Evolutionary conservation across 2,888 invertebrate species (phyloP), one percentile per base, ranked within the genome.

Genomic region (Folsomia candida): DNA sequence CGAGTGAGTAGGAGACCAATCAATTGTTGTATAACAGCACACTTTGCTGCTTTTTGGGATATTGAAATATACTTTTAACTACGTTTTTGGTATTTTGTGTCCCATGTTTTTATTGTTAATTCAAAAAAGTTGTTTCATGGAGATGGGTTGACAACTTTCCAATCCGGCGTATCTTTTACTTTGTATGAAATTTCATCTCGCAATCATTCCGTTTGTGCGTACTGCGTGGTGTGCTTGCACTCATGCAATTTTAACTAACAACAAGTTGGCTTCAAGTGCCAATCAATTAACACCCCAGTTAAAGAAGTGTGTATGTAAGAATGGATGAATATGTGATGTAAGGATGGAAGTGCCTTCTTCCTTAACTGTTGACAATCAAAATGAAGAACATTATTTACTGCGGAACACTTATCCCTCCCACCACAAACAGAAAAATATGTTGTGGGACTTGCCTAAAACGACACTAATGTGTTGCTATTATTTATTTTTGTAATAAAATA

Each of bases 241-340:
- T 47, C 54, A 22, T 18, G 6, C 20, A 54, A 54, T 47, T 9
- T 47, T 47, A 11, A 9, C 47, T 47, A 18, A n/a, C 6, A 22
- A 54, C 18, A 18, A 54, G 54, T 54, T 54, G 20, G 6, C 22
- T 37, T 37, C 37, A 37, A 37, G 54, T 6, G 6, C 54, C n/a
- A 54, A 54, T 54, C 54, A 54, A 54, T 54, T 54, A 54, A 54
- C 54, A 54, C 54, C 54, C n/a, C 20, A 47, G 47, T 11, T 47
- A 18, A 47, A 47, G 47, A 9, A 11, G 9, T 47, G 47, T 11
- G 18, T n/a, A n/a, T n/a, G n/a, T n/a, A n/a, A n/a, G 37, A 37
- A 37, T 9, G 37, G 37, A 9, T 37, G 14, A 9, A 37, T 37
- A 4, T 37, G 6, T 14, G 14, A 37, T 4, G 37, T 9, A 37